Conservation (phyloP, 2,113 vertebrate species). For the Sceloporus tristichus region DNA sequence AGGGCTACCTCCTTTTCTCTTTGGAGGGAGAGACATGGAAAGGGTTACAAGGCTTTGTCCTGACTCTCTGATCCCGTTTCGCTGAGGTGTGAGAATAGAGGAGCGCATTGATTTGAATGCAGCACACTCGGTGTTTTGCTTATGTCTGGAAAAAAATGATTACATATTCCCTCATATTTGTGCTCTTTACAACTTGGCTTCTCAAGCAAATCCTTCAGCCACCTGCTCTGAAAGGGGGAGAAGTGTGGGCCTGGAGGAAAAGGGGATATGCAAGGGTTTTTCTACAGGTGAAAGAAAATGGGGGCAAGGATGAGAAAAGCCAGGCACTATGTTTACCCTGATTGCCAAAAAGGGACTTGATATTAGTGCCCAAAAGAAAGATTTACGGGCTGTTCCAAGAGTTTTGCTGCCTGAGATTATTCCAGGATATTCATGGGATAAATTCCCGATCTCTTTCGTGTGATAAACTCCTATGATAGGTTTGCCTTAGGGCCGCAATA, state of each 20-base stretch:
- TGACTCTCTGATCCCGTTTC: conserved; percentile 46
- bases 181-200: conserved; percentile 68
- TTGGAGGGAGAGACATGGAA: neutral
- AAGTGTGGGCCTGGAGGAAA: neutral
- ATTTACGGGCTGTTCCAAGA: too few species aligned
- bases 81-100: conserved; percentile 65
- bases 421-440: too few species aligned
- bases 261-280: neutral
- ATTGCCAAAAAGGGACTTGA: neutral
- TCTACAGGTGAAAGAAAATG: conserved; percentile 5
- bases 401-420: too few species aligned
- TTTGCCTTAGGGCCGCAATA: too few species aligned
- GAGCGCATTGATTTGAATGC: conserved; percentile 62
- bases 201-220: conserved; percentile 64
- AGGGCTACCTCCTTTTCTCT: neutral
- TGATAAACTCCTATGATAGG: too few species aligned
- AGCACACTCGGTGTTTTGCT: conserved; percentile 48
- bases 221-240: conserved; percentile 42
- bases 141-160: conserved; percentile 70
- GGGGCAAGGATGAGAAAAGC: too few species aligned
- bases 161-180: conserved; percentile 68
- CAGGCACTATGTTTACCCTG: neutral
- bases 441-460: too few species aligned
- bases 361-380: neutral
- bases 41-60: conserved; percentile 55